Evolutionary conservation across 2,888 invertebrate species (phyloP).

Genomic region (Ceraclea dissimilis): DNA sequence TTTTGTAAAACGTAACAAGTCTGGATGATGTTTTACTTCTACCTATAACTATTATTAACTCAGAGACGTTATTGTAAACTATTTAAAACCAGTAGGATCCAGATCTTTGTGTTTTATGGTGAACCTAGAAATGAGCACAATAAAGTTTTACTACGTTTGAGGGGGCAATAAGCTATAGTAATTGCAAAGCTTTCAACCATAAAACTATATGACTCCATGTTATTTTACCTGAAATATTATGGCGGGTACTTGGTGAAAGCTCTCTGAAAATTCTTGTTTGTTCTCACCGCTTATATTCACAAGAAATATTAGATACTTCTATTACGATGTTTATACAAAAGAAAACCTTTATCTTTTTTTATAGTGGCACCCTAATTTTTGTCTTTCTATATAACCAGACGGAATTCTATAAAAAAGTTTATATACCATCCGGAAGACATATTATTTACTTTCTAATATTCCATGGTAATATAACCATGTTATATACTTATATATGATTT

Average conservation of each 20-base stretch:
- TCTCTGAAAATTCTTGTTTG: neutral
- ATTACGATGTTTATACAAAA: neutral
- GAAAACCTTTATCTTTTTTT: neutral
- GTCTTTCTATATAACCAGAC: no score
- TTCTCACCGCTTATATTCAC: neutral
- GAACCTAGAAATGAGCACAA: neutral
- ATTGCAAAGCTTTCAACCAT: slow-evolving; percentile 5
- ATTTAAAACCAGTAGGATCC: neutral
- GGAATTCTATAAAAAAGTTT: no score
- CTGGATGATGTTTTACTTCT: no score
- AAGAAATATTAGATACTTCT: neutral
- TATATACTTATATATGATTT: no score
- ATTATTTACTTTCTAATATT: no score
- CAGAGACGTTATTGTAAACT: neutral
- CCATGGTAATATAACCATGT: no score
- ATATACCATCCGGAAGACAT: no score
- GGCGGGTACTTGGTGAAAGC: neutral
- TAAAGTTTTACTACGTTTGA: neutral
- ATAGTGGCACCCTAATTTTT: no score
- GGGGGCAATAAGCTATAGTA: neutral
- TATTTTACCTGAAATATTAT: neutral
- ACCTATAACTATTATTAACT: no score
- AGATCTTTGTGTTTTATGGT: neutral
- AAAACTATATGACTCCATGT: neutral
- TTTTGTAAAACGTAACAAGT: no score